Base-by-base conservation (phyloP, 2,888 invertebrate species). In the Augiades crinisus region DNA sequence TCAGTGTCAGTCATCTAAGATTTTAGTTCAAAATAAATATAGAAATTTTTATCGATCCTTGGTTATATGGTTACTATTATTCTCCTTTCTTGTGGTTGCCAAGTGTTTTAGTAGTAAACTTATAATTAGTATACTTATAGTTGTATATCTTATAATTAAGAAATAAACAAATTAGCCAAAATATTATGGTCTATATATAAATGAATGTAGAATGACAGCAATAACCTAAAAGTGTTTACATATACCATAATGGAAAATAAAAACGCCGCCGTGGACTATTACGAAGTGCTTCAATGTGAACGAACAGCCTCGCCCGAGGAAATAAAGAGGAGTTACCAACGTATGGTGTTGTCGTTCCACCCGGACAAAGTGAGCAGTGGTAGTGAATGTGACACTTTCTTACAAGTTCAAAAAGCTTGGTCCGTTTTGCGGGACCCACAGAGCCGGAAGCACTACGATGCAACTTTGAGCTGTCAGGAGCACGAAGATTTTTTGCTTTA, bases 361-460 rank as follows among this genome's bases (percentile, higher is more conserved):
- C 94, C 94, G 6, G 94, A 94, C 66, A 94, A 93, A 73, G 57
- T 59, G 8, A 55, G 49, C 2, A 57, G 55, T 27, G 40, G 27
- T 37, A 59, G 67, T n/a, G 55, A 61, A 47, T 67, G 83, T 33
- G 67, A 73, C 3, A 63, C 58, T 17, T 89, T 89, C 61, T 60
- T 78, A 14, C 58, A 70, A 41, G 90, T 95, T 56, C 92, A 93
- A 67, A 90, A 92, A 67, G 95, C 95, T n/a, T 95, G 95, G 94
- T 91, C 92, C 61, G 86, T 92, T 47, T 75, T 95, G 33, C 90
- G 92, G 65, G 91, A 95, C 72, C 86, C 91, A 24, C 70, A 86
- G 34, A 82, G 75, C 40, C 90, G 94, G 47, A 93, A 90, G 71
- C 89, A 91, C 61, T 95, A 95, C 68, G 94, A 95, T 72, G 91